Evolutionary conservation across 2,797 vertebrate species (phyloP), one percentile per base, ranked within the genome.

Genomic region (Microcaecilia unicolor): DNA sequence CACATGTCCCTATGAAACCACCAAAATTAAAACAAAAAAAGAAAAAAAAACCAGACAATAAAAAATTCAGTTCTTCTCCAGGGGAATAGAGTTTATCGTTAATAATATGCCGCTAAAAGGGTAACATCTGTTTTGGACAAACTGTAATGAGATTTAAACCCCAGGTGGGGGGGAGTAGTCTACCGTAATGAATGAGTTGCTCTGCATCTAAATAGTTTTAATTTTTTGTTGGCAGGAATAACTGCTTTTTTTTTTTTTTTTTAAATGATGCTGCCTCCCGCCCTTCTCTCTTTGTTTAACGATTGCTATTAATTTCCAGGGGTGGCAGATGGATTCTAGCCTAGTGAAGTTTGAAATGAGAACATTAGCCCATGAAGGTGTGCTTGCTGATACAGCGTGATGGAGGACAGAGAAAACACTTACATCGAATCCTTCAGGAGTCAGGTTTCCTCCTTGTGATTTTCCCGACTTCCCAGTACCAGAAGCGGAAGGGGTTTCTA

Each of bases 61-160:
- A 52, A 28, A 18, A 54, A 53, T 48, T 57, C 36, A 37, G 30
- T 40, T 18, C n/a, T 24, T 58, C 71, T 67, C 71, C 32, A 36
- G 67, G 65, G 71, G 40, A 65, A 61, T 46, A 22, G 54, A 72
- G 68, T 72, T 75, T 72, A 74, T 74, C 31, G 41, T 74, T 73
- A 76, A 75, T 76, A 78, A 78, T 76, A 70, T 65, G 57, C 61
- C 50, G 62, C 69, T 80, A 70, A 78, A 76, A 74, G 74, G 71
- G 71, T 74, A 75, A 78, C 76, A 80, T 78, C 76, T 80, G 76
- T 76, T 80, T 75, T 75, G 70, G 74, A 74, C 76, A 73, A 80
- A 76, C 44, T 53, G 58, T 80, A 80, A 80, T 80, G 72, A 80
- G 76, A 73, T 78, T 73, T 49, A 67, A 78, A 73, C 71, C 76